Evolutionary conservation across 2,113 vertebrate genomes (phyloP).

Genomic region (Ammodytes marinus): DNA sequence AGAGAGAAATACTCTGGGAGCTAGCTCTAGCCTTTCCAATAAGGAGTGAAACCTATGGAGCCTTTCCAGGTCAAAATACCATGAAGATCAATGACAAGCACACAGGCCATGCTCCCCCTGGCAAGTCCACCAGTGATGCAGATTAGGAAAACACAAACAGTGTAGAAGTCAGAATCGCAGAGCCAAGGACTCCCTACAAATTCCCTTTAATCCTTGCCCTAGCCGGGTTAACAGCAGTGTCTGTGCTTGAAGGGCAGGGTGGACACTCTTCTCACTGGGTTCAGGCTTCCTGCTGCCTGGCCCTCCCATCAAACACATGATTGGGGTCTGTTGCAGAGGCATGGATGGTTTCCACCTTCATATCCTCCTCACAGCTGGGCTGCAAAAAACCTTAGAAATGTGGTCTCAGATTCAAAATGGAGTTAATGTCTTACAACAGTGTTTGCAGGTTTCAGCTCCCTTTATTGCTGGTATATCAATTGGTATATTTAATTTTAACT

Average conservation of each 20-base stretch:
- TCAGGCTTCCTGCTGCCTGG: slow-evolving; percentile 59
- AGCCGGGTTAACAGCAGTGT: slow-evolving; percentile 49
- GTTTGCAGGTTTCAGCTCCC: neutral
- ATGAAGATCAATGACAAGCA: slow-evolving; percentile 71
- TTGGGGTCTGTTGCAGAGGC: slow-evolving; percentile 33
- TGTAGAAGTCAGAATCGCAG: slow-evolving; percentile 48
- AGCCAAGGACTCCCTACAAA: slow-evolving; percentile 57
- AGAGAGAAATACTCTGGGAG: slow-evolving; percentile 59
- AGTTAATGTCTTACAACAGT: slow-evolving; percentile 11
- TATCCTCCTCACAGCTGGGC: slow-evolving; percentile 41
- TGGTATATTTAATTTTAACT: too few relatives aligned
- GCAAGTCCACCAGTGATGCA: slow-evolving; percentile 75
- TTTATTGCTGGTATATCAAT: neutral
- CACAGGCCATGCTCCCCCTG: slow-evolving; percentile 48
- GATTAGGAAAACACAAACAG: slow-evolving; percentile 55
- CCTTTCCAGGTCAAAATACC: slow-evolving; percentile 68
- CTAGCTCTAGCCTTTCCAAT: slow-evolving; percentile 66
- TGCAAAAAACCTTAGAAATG: neutral
- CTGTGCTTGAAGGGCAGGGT: slow-evolving; percentile 62
- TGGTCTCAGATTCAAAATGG: slow-evolving; percentile 10
- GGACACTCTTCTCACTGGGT: slow-evolving; percentile 56
- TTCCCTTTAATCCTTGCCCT: slow-evolving; percentile 73
- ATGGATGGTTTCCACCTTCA: slow-evolving; percentile 14
- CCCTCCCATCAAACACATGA: slow-evolving; percentile 50
- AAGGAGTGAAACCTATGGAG: slow-evolving; percentile 68